Base-by-base conservation (phyloP, 2,113 vertebrate genomes). In the Mystacornis crossleyi region DNA sequence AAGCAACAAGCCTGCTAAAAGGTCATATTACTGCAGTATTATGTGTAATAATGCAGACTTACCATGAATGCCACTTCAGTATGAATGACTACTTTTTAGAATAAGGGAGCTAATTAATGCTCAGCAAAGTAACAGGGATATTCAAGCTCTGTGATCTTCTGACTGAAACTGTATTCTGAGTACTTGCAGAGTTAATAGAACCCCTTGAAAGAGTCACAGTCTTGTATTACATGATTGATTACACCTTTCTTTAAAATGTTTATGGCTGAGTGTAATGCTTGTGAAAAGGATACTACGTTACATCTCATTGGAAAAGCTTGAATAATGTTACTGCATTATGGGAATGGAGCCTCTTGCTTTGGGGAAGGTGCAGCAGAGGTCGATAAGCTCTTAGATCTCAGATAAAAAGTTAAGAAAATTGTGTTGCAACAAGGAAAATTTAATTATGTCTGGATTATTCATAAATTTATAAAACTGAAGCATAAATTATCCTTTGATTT, bases 171-270 rank as follows among this genome's bases (percentile, higher is more conserved):
- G 3, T 62, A 31, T 43, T 92, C 51, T 47, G 75, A 57, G 50
- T 91, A 73, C 67, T 81, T 90, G 51, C 28, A 55, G 79, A 67
- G 55, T 92, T 91, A 83, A 33, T 85, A 86, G 79, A 92, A 88
- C 19, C 33, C 62, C 45, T 91, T 91, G 61, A 42, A 90, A 81
- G 55, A 71, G 61, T 86, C 62, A 45, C 26, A 42, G 81, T 69
- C 83, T 87, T 89, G 45, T 89, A 65, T 92, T 91, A 93, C n/a
- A 16, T 72, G 65, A 91, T 74, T 55, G 90, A 86, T 95, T 93
- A 70, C 54, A 36, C 71, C 66, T 90, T 64, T 66, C 65, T 88
- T 95, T 87, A 55, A 86, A 86, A 82, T 20, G 38, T 81, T 82
- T 82, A 31, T 87, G 74, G 58, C 31, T 87, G 33, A 88, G 60